These are phyloP conservation scores for Hemistola chrysoprasaria DNA, from an alignment of 2,888 invertebrate genomes.

Conservation along the genomic window DNA sequence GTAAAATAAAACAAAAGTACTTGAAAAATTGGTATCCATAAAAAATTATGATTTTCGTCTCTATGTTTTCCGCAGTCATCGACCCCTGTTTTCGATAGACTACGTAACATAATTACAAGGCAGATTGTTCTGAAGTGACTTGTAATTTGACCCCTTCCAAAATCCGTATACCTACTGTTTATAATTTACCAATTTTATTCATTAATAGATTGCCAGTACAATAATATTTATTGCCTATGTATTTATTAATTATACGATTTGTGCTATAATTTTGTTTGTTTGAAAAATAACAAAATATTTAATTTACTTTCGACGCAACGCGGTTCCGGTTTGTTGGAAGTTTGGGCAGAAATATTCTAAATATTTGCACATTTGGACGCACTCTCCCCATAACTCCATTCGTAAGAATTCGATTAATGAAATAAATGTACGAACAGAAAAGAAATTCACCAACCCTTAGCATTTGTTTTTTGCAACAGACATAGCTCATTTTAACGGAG, in stretches of 20 bases:
- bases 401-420: slow-evolving; percentile 81
- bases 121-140: slow-evolving; percentile 76
- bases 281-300: too few species aligned
- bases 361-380: slow-evolving; percentile 67
- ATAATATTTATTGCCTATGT: too few species aligned
- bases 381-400: slow-evolving; percentile 58
- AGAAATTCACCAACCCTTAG: slow-evolving; percentile 75
- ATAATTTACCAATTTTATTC: slow-evolving; percentile 53
- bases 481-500: slow-evolving; percentile 67
- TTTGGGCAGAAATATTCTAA: slow-evolving; percentile 11
- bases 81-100: slow-evolving; percentile 66
- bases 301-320: too few species aligned
- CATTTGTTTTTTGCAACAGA: slow-evolving; percentile 66
- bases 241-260: background rate
- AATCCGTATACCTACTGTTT: slow-evolving; percentile 38
- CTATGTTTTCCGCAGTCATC: slow-evolving; percentile 19
- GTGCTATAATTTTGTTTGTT: too few species aligned
- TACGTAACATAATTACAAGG: slow-evolving; percentile 75
- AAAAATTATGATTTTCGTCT: slow-evolving; percentile 6
- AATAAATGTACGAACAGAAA: slow-evolving; percentile 74
- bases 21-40: background rate
- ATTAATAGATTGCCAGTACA: slow-evolving; percentile 30
- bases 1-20: too few species aligned
- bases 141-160: slow-evolving; percentile 70
- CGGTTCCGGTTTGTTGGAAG: too few species aligned